Conservation (phyloP, 2,113 vertebrate species). For the Fregetta grallaria region DNA sequence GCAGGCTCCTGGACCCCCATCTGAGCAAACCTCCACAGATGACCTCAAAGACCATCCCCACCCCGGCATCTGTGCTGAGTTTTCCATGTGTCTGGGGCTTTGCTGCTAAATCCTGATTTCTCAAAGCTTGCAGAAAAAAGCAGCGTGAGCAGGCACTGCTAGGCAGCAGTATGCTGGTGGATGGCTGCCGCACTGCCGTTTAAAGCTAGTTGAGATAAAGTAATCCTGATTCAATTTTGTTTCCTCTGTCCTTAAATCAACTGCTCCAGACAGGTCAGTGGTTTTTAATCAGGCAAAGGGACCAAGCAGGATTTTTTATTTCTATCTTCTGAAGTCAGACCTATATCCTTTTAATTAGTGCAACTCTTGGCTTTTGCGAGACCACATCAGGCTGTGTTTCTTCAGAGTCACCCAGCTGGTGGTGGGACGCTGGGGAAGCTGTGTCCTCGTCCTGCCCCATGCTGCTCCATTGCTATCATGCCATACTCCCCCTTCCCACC, state of each 20-base stretch:
- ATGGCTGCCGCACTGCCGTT: not conserved
- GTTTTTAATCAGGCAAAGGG: not conserved
- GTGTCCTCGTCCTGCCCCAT: not conserved
- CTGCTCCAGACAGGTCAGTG: not conserved
- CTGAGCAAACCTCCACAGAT: not conserved
- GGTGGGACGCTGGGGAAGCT: not conserved
- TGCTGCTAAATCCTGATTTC: not conserved
- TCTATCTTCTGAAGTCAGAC: not conserved
- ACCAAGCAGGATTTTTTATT: not conserved
- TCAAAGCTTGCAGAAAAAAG: not conserved
- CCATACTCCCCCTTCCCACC: rapidly evolving
- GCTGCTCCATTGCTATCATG: not conserved
- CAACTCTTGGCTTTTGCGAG: not conserved
- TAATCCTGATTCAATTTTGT: not conserved
- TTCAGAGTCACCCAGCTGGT: not conserved
- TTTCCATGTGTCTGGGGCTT: not conserved
- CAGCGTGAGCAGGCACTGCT: not conserved
- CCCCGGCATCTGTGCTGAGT: not conserved
- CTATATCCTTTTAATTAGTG: not conserved
- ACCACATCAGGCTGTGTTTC: not conserved
- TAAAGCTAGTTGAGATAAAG: not conserved
- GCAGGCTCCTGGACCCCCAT: too few species aligned
- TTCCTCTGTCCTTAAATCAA: not conserved
- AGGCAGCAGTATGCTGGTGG: not conserved
- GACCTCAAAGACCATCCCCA: not conserved